Percentiles rank a stretch among this genome's conserved stretches.
Evolutionary conservation across 2,888 invertebrate genomes (phyloP).

Genomic region (Melolontha melolontha): DNA sequence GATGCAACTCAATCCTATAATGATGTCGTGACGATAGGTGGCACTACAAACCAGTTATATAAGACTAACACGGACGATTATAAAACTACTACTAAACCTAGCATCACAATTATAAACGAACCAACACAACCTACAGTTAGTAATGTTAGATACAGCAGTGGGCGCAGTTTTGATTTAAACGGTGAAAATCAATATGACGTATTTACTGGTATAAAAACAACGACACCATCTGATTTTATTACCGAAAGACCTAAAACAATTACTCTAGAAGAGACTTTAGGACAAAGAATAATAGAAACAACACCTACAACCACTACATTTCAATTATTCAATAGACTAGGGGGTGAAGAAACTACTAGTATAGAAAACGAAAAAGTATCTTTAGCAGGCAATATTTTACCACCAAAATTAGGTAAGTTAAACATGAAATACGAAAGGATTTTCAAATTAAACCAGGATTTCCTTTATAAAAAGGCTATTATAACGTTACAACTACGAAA

Average conservation of each 20-base stretch:
- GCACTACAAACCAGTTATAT: too few relatives aligned
- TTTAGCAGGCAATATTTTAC: constrained; percentile 7
- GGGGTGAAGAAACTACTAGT: constrained; percentile 2
- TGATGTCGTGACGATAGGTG: too few relatives aligned
- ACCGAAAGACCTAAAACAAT: too few relatives aligned
- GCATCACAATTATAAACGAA: background rate
- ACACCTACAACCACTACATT: background rate
- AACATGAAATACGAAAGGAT: background rate
- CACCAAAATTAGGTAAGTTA: constrained; percentile 23
- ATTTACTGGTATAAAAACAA: constrained; percentile 17
- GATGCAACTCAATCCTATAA: too few relatives aligned
- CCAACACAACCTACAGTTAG: background rate
- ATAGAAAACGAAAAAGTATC: background rate
- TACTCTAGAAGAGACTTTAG: too few relatives aligned
- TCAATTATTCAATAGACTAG: constrained; percentile 13
- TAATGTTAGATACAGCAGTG: background rate
- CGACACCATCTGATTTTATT: background rate
- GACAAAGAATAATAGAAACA: too few relatives aligned
- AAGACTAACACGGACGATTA: too few relatives aligned
- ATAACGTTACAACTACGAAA: too few relatives aligned
- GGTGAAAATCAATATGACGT: constrained; percentile 17
- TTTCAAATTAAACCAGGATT: background rate
- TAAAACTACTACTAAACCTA: too few relatives aligned
- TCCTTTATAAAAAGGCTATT: background rate
- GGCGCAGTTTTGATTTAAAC: constrained; percentile 4